Evolutionary conservation across 1,140 invertebrate species (phyloP).

Genomic region (Belonocnema kinseyi): DNA sequence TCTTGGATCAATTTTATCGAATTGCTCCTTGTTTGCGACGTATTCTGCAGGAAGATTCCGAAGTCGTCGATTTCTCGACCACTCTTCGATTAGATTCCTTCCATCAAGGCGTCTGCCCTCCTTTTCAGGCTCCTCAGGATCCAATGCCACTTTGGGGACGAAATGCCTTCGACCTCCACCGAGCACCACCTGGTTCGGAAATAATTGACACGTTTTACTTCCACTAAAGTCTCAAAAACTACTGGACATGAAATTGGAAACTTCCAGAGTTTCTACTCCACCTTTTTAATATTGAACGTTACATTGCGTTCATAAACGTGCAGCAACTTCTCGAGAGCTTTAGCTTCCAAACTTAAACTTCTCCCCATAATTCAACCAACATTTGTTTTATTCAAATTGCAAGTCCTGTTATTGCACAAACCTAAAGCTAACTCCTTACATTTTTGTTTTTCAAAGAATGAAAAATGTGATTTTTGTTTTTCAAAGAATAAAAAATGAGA

Average conservation of each 20-base stretch:
- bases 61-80: constrained; percentile 80
- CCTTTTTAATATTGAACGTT: background rate
- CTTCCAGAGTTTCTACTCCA: background rate
- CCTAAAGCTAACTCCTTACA: background rate
- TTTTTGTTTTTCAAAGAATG: background rate
- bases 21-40: constrained; percentile 80
- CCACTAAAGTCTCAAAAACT: background rate
- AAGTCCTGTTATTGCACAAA: background rate
- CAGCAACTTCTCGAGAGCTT: background rate
- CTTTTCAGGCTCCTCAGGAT: constrained; percentile 78
- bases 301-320: background rate
- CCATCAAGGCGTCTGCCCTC: constrained; percentile 81
- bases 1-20: constrained; percentile 78
- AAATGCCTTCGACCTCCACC: constrained; percentile 86
- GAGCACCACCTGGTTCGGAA: constrained; percentile 79
- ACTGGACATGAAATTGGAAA: background rate
- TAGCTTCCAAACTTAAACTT: background rate
- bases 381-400: background rate
- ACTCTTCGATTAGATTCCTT: constrained; percentile 84
- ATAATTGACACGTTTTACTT: constrained; percentile 31
- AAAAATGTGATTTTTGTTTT: background rate
- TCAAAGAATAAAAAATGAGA: background rate
- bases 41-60: constrained; percentile 77
- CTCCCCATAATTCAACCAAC: background rate
- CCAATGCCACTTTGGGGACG: constrained; percentile 78